Conservation (phyloP, 1,140 invertebrate species). For the Mylabris phalerata region DNA sequence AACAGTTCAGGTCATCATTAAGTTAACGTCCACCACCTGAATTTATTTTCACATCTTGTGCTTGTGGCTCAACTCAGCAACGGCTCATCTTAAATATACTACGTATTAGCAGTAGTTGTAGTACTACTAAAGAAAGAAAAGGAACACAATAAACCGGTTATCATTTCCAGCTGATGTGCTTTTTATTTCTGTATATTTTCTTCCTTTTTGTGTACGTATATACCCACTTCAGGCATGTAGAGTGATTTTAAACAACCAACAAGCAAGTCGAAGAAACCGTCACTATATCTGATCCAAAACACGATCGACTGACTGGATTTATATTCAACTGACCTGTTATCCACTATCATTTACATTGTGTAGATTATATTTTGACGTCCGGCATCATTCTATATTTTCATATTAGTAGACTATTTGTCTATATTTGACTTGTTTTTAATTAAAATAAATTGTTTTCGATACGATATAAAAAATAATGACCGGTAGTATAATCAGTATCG, state of each 20-base stretch:
- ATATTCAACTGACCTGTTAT: constrained; percentile 29
- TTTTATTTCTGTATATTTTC: constrained; percentile 38
- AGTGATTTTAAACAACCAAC: constrained; percentile 31
- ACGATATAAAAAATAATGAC: not conserved
- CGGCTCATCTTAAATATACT: constrained; percentile 17
- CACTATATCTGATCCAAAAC: constrained; percentile 16
- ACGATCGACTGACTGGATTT: constrained; percentile 24
- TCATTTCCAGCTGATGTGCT: constrained; percentile 41
- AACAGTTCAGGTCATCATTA: constrained; percentile 3
- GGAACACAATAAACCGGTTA: constrained; percentile 39
- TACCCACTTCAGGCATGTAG: constrained; percentile 33
- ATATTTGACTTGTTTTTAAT: constrained; percentile 1
- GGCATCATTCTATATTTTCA: constrained; percentile 1
- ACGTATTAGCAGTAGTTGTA: constrained; percentile 40
- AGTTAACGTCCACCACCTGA: constrained; percentile 14
- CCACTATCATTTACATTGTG: constrained; percentile 32
- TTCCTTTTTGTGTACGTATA: constrained; percentile 31
- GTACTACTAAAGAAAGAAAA: constrained; percentile 37
- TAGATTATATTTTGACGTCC: constrained; percentile 22
- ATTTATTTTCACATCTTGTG: constrained; percentile 14
- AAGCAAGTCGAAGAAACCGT: constrained; percentile 14
- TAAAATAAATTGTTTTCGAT: not conserved
- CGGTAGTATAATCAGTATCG: too few species aligned
- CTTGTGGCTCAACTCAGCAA: constrained; percentile 3
- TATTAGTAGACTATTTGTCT: not conserved